Conservation (phyloP, 1,140 invertebrate genomes). For the Drepana arcuata region DNA sequence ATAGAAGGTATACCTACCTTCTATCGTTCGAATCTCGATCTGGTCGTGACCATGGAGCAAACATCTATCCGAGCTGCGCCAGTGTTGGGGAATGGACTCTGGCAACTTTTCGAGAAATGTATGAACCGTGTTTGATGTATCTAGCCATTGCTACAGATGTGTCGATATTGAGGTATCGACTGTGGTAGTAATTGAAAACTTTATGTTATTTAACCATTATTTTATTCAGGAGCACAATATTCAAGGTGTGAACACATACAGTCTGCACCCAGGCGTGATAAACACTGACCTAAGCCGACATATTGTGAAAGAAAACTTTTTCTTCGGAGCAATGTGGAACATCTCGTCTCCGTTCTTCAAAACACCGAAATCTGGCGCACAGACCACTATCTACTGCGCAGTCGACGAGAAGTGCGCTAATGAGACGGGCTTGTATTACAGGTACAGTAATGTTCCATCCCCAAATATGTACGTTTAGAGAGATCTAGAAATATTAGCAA, state of each 20-base stretch:
- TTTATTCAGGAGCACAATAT: slow-evolving; percentile 36
- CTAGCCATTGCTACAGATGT: no score
- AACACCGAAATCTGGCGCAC: not conserved
- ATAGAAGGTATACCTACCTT: no score
- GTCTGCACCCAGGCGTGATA: slow-evolving; percentile 80
- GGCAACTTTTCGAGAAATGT: no score
- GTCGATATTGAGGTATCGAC: no score
- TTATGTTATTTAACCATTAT: not conserved
- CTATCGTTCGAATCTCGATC: no score
- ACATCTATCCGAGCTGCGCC: no score
- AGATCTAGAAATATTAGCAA: no score
- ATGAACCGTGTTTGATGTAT: no score
- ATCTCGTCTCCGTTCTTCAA: not conserved
- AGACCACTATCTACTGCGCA: not conserved
- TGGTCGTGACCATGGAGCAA: no score
- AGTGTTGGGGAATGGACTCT: no score
- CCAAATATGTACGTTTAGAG: no score
- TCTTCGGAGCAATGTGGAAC: slow-evolving; percentile 23
- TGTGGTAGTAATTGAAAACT: not conserved
- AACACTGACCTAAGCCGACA: slow-evolving; percentile 81
- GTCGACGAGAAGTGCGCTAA: not conserved
- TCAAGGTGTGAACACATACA: slow-evolving; percentile 75
- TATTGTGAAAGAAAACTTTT: slow-evolving; percentile 67
- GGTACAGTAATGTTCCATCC: no score
- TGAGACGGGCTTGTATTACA: not conserved